A percentile compares a stretch with the other conserved stretches of the same genome.
Evolutionary conservation across 2,797 vertebrate genomes (phyloP).

Genomic region (Spatula clypeata): DNA sequence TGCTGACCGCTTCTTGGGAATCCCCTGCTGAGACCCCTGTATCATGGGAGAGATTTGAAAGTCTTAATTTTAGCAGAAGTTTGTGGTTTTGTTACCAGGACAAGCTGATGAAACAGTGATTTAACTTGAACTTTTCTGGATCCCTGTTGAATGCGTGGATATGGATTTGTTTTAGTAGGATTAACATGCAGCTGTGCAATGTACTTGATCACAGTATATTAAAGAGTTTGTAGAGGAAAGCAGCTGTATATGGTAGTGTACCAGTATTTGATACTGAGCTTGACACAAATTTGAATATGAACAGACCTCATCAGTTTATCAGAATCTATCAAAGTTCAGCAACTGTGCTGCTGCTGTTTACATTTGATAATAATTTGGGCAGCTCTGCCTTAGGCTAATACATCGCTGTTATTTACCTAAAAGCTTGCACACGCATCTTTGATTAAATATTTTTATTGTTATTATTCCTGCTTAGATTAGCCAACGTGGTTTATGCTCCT

Average conservation of each 20-base stretch:
- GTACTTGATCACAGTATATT: fast-evolving
- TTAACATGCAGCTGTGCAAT: background rate
- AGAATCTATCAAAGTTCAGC: fast-evolving
- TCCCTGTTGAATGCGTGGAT: background rate
- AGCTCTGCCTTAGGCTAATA: background rate
- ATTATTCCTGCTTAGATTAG: background rate
- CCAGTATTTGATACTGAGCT: background rate
- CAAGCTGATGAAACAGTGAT: background rate
- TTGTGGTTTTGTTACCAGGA: background rate
- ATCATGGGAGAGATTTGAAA: fast-evolving
- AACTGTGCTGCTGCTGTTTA: background rate
- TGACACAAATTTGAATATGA: fast-evolving
- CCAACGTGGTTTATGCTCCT: background rate
- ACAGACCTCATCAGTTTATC: background rate
- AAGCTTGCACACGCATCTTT: background rate
- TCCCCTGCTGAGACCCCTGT: fast-evolving
- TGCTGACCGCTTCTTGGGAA: background rate
- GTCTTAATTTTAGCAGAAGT: background rate
- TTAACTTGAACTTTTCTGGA: background rate
- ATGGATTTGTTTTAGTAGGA: background rate
- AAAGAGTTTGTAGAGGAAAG: background rate
- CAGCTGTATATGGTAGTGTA: background rate
- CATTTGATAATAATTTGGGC: background rate
- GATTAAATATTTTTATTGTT: background rate
- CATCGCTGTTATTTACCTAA: background rate